Conservation (phyloP, 2,797 vertebrate genomes). For the Acropternis orthonyx region DNA sequence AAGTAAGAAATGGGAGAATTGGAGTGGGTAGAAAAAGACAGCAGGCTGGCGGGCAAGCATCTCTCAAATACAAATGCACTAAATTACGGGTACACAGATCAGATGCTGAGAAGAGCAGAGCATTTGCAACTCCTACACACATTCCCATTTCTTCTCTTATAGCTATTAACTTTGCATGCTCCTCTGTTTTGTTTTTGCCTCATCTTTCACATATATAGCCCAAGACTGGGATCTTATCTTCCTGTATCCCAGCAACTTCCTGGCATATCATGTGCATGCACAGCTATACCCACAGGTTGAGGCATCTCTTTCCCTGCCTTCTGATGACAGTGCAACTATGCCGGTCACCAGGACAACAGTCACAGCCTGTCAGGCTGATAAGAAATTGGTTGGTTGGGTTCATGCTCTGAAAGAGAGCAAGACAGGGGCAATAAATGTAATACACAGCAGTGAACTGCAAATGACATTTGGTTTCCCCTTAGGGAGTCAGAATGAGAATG, state of each 20-base stretch:
- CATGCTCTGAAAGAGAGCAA: neutral
- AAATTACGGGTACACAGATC: neutral
- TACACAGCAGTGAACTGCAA: slow-evolving; percentile 1
- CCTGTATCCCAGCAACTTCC: neutral
- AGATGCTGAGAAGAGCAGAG: neutral
- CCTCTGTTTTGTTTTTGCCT: neutral
- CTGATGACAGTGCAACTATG: slow-evolving; percentile 16
- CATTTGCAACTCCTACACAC: slow-evolving; percentile 44
- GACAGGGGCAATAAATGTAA: neutral
- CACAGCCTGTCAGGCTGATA: slow-evolving; percentile 41
- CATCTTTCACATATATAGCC: neutral
- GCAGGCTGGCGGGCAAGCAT: neutral
- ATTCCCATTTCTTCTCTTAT: neutral
- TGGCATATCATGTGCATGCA: neutral
- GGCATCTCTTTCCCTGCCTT: neutral
- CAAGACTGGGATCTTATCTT: neutral
- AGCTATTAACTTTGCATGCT: neutral
- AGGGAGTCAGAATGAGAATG: neutral
- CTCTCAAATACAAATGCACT: neutral
- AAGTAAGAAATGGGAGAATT: slow-evolving; percentile 20
- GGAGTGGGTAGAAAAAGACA: slow-evolving; percentile 31
- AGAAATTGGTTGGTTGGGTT: neutral
- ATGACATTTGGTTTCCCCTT: neutral
- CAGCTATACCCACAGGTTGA: neutral
- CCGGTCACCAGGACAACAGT: slow-evolving; percentile 24